Evolutionary conservation across 2,888 invertebrate genomes (phyloP), one percentile per base, ranked within the genome.

Genomic region (Catocala nupta): DNA sequence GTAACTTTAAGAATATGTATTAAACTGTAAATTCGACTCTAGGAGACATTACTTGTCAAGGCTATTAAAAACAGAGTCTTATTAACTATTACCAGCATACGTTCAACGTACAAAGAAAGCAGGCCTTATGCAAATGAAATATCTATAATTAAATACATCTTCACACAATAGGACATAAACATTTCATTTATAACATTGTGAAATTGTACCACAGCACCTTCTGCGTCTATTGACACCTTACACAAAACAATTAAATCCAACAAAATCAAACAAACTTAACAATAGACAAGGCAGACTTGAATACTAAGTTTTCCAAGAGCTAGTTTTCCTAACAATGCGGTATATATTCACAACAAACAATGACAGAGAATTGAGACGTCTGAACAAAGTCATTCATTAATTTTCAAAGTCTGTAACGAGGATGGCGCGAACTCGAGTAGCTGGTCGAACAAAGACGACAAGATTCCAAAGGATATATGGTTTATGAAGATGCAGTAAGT

Each of bases 341-440:
- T 68, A 61, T 72, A 77, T 81, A 81, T 83, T 78, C 80, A 86
- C 78, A 82, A 84, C 78, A 81, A 81, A 84, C 82, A 83, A 82
- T 75, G 67, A 70, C 63, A 56, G 66, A 75, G 82, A 77, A 90
- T 88, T 88, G 85, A 90, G 89, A 86, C 80, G 84, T 87, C 70
- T 80, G 85, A 86, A 89, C 86, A 85, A 87, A 78, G 88, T 91
- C 78, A 70, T 74, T 77, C 90, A 90, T 92, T 92, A 91, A 91
- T 92, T 91, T 90, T 89, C 90, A 88, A 87, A 90, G 88, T 84
- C 86, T 84, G 85, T 80, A 79, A 81, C 84, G 75, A 73, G 65
- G 66, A 72, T 70, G 72, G 80, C 78, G 82, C 83, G 86, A 87
- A 87, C 81, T 81, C 81, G 81, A 77, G 86, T 83, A 85, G 83